Evolutionary conservation across 2,888 invertebrate species (phyloP).

Genomic region (Athalia rosae): DNA sequence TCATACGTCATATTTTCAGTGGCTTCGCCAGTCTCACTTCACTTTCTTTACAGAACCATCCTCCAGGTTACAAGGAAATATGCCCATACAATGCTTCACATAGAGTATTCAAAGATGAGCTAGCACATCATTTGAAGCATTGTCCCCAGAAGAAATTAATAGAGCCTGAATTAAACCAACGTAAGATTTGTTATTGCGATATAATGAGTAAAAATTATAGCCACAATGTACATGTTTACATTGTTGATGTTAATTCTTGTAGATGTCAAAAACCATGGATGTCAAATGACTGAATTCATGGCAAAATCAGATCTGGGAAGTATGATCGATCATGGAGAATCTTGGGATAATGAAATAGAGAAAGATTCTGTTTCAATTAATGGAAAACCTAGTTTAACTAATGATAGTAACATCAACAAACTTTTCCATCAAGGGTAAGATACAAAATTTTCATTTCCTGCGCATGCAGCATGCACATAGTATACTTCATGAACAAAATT

Average conservation of each 20-base stretch:
- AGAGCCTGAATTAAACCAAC: conserved; percentile 48
- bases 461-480: no score
- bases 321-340: conserved; percentile 55
- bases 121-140: conserved; percentile 60
- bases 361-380: not conserved
- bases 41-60: conserved; percentile 60
- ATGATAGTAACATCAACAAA: not conserved
- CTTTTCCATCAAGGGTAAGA: not conserved
- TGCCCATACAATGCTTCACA: conserved; percentile 70
- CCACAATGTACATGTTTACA: not conserved
- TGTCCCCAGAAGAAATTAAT: conserved; percentile 58
- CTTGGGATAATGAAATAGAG: conserved; percentile 58
- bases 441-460: no score
- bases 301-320: conserved; percentile 46
- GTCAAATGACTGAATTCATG: conserved; percentile 6
- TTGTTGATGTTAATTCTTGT: conserved; percentile 1
- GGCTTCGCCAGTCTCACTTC: conserved; percentile 17
- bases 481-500: not conserved
- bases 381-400: not conserved
- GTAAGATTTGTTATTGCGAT: conserved; percentile 49
- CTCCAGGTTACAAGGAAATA: conserved; percentile 60
- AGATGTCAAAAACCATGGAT: conserved; percentile 46
- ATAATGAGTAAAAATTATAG: not conserved
- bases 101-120: conserved; percentile 59
- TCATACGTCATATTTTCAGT: not conserved